A percentile compares a stretch with the other conserved stretches of the same genome.
Conservation (phyloP, 2,113 vertebrate genomes). For the Arothron firmamentum region DNA sequence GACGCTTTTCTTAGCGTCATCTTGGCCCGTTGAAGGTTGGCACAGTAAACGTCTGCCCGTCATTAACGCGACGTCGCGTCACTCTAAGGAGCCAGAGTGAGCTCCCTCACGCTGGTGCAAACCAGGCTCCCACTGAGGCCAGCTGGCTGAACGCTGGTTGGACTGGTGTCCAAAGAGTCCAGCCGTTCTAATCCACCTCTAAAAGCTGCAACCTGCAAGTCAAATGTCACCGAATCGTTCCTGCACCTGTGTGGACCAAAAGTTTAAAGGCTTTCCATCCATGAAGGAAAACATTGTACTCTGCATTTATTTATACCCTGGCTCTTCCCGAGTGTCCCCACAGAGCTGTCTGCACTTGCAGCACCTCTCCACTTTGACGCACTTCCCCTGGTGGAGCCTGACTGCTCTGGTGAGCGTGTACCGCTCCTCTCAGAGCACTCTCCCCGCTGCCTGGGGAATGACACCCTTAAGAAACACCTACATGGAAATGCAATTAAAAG, state of each 20-base stretch:
- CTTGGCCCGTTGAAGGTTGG: background rate
- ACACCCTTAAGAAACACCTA: conserved; percentile 70
- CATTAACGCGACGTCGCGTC: too few species aligned
- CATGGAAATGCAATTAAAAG: conserved; percentile 79
- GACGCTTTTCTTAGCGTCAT: background rate
- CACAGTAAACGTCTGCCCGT: too few species aligned
- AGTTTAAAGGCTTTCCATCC: conserved; percentile 70
- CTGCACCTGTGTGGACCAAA: conserved; percentile 59
- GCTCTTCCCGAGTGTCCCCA: conserved; percentile 69
- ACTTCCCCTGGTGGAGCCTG: conserved; percentile 57
- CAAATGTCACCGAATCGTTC: conserved; percentile 61
- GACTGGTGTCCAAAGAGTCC: too few species aligned
- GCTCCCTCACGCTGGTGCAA: too few species aligned
- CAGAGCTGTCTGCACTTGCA: conserved; percentile 65
- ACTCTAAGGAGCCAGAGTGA: too few species aligned
- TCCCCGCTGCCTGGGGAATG: conserved; percentile 63
- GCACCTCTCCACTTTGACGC: conserved; percentile 58
- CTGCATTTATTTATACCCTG: conserved; percentile 78
- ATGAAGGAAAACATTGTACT: conserved; percentile 65
- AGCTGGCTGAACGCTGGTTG: too few species aligned
- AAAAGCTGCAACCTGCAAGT: conserved; percentile 51
- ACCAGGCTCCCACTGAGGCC: too few species aligned
- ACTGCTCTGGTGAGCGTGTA: conserved; percentile 62
- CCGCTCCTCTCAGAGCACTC: conserved; percentile 68
- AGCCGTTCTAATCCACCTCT: conserved; percentile 10